phyloP scores from a whole-genome alignment of 2,797 vertebrate genomes.

The Anguilla pacifica region DNA sequence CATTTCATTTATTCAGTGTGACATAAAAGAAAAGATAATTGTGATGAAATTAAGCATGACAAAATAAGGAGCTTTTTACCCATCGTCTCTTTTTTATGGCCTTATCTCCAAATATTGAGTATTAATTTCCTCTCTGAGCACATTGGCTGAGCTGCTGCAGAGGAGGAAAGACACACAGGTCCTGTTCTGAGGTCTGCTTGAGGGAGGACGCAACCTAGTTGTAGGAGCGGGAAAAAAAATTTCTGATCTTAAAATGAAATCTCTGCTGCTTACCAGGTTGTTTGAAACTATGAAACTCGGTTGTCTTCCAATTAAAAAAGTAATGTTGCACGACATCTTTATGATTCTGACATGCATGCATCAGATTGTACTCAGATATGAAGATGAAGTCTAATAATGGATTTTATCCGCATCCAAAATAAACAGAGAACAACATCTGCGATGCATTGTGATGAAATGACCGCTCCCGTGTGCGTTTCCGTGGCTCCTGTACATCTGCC shows the following conservation, averaged over 20 bases:
- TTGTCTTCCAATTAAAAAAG: neutral
- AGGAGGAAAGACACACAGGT: neutral
- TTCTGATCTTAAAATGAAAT: no score
- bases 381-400: no score
- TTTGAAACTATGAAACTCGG: neutral
- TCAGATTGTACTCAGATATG: no score
- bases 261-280: neutral
- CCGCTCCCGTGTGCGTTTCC: no score
- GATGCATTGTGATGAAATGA: no score
- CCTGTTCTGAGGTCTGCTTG: neutral
- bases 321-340: neutral
- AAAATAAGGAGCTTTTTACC: neutral
- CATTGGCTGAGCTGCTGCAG: neutral
- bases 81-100: neutral
- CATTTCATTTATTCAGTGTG: neutral
- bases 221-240: no score
- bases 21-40: slow-evolving; percentile 12
- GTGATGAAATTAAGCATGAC: slow-evolving; percentile 8
- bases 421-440: no score
- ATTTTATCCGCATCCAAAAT: no score
- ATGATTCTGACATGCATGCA: neutral
- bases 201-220: neutral
- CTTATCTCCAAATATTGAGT: neutral
- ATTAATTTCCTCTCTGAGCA: neutral
- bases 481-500: no score